phyloP scores from a whole-genome alignment of 1,140 invertebrate species.

The Pemphigus obesinymphae region DNA sequence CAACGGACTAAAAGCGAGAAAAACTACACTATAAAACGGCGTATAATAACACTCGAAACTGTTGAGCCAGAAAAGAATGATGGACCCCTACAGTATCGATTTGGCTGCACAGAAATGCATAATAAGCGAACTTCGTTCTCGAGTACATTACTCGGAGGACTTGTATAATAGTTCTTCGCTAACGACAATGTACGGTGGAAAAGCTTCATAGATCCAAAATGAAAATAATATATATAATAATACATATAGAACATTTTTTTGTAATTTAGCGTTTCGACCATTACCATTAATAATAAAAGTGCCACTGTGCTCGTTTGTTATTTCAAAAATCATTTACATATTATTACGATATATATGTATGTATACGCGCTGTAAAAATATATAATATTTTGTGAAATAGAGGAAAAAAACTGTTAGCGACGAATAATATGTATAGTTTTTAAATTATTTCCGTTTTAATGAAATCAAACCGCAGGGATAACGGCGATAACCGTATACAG shows the following conservation, averaged over 20 bases:
- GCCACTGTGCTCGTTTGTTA: too few relatives aligned
- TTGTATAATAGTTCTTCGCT: background rate
- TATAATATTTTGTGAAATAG: too few relatives aligned
- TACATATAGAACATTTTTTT: background rate
- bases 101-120: conserved; percentile 15
- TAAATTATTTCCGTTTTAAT: too few relatives aligned
- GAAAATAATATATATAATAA: background rate
- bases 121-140: conserved; percentile 9
- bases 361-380: too few relatives aligned
- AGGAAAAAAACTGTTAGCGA: too few relatives aligned
- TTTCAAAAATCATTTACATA: too few relatives aligned
- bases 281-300: background rate
- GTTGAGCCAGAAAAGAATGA: conserved; percentile 24
- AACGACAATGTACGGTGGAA: background rate
- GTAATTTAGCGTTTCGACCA: background rate
- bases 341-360: too few relatives aligned
- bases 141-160: background rate
- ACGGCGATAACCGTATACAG: too few relatives aligned
- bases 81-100: background rate
- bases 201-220: background rate
- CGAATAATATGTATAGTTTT: too few relatives aligned
- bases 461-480: too few relatives aligned
- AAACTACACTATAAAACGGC: background rate
- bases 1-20: too few relatives aligned
- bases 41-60: background rate